Evolutionary conservation across 2,888 invertebrate genomes (phyloP).

Genomic region (Hydraecia micacea): DNA sequence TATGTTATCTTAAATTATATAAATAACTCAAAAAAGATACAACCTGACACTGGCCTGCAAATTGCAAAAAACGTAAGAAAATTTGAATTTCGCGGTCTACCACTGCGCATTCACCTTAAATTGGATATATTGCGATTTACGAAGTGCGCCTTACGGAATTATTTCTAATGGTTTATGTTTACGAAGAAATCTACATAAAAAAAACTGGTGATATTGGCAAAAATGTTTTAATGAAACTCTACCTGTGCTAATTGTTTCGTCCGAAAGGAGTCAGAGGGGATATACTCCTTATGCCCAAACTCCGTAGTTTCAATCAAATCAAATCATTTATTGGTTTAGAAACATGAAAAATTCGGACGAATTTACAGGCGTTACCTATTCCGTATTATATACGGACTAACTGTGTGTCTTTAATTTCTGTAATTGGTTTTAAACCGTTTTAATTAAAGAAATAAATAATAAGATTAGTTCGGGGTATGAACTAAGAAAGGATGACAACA

Average conservation of each 20-base stretch:
- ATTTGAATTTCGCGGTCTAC: too few relatives aligned
- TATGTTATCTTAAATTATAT: too few relatives aligned
- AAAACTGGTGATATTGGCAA: not conserved
- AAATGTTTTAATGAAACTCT: not conserved
- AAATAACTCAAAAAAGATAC: too few relatives aligned
- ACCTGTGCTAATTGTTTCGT: not conserved
- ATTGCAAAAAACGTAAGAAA: too few relatives aligned
- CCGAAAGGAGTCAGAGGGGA: not conserved
- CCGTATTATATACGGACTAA: not conserved
- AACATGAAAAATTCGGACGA: too few relatives aligned
- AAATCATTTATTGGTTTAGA: too few relatives aligned
- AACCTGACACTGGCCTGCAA: too few relatives aligned
- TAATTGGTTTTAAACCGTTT: too few relatives aligned
- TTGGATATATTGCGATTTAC: not conserved
- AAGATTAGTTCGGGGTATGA: not conserved
- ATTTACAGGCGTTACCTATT: not conserved
- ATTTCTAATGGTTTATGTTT: not conserved
- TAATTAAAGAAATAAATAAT: too few relatives aligned
- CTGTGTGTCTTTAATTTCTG: too few relatives aligned
- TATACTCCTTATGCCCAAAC: too few relatives aligned
- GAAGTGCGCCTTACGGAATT: constrained; percentile 6
- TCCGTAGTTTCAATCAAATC: not conserved
- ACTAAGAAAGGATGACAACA: not conserved
- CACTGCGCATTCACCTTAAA: too few relatives aligned
- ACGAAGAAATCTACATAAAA: not conserved